phyloP scores from a whole-genome alignment of 2,797 vertebrate genomes.

The Synanceia verrucosa region DNA sequence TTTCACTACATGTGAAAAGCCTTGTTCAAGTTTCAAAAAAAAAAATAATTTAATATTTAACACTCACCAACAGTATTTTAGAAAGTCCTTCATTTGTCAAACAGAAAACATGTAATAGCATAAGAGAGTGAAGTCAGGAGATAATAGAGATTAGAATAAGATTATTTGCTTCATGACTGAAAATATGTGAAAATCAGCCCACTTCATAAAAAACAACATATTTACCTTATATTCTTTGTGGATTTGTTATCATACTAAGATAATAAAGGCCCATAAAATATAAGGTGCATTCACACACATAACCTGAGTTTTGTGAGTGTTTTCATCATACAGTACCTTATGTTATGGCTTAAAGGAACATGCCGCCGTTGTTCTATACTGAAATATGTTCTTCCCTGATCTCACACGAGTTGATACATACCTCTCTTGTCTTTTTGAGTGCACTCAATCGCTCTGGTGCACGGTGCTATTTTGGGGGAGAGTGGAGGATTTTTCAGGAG shows the following conservation, averaged over 20 bases:
- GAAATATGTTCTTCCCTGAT: too few species aligned
- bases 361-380: too few species aligned
- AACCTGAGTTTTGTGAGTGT: background rate
- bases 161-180: too few species aligned
- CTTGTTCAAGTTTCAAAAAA: conserved; percentile 82
- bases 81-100: conserved; percentile 10
- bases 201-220: conserved; percentile 13
- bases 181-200: conserved; percentile 3
- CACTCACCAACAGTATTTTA: background rate
- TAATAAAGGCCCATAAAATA: background rate
- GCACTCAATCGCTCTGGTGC: too few species aligned
- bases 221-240: background rate
- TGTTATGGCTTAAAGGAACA: too few species aligned
- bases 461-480: too few species aligned
- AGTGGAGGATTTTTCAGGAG: too few species aligned
- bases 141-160: conserved; percentile 6
- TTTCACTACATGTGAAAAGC: conserved; percentile 77
- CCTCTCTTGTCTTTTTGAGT: too few species aligned
- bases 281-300: background rate
- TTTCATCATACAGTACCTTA: background rate
- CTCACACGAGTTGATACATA: too few species aligned
- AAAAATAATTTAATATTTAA: conserved; percentile 34
- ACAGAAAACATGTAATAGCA: conserved; percentile 16
- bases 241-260: background rate
- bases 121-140: conserved; percentile 7